Evolutionary conservation across 2,797 vertebrate species (phyloP), one percentile per base, ranked within the genome.

Genomic region (Cottoperca gobio): DNA sequence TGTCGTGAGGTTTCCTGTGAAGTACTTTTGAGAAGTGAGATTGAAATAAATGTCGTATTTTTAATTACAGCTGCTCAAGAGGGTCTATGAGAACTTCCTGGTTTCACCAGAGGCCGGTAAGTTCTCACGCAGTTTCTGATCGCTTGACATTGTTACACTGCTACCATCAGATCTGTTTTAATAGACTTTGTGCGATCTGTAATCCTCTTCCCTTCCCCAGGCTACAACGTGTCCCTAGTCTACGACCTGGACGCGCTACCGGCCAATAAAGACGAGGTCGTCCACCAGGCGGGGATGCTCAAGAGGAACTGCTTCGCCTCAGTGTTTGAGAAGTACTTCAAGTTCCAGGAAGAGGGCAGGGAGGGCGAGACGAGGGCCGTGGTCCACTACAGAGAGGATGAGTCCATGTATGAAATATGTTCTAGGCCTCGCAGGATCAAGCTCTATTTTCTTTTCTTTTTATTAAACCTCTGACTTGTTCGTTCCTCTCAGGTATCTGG

Each of bases 281-380:
- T 99, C 59, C 97, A 99, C 94, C 98, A 99, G 94, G 98, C 97
- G 0, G 97, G 98, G 84, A 99, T 99, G 96, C 95, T 99, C 73
- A 99, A 99, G 92, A 96, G 98, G 85, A 99, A 99, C 93, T 99
- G 98, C 93, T 99, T 99, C 59, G 98, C 98, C 75, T 99, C 98
- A 0, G 98, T 99, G 66, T 99, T 99, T 42, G 98, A 99, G 87
- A 99, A 99, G 86, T 99, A 99, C 89, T 99, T 99, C 91, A 97
- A 97, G 85, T 99, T 98, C 92, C 98, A 99, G 91, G 98, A 98
- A 71, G 97, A 99, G 68, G 98, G 98, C 70, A 97, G 95, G 73
- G 98, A 99, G 82, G 98, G 97, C 70, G 97, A 99, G 91, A 92
- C 90, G 79, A 96, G 98, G 84, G 98, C 98, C 0, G 97, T 99